These are phyloP conservation scores for Agonopterix arenella DNA, from an alignment of 2,888 invertebrate genomes.

Conservation along the genomic window DNA sequence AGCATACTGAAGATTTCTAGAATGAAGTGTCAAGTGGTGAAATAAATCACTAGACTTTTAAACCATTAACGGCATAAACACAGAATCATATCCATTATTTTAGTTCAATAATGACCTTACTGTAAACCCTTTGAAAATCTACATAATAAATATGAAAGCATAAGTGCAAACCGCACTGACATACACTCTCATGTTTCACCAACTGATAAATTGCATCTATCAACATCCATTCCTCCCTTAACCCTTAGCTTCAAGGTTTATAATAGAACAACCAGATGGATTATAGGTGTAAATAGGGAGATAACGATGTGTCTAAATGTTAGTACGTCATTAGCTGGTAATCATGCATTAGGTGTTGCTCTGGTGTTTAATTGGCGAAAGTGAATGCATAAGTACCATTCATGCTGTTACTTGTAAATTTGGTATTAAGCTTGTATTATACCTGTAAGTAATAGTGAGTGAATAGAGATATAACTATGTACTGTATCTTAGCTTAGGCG, in stretches of 20 bases:
- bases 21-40: no score
- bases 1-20: no score
- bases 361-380: slow-evolving; percentile 11
- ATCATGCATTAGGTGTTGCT: slow-evolving; percentile 14
- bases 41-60: no score
- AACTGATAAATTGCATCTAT: background rate
- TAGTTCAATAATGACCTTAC: no score
- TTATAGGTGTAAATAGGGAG: slow-evolving; percentile 2
- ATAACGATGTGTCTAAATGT: slow-evolving; percentile 18
- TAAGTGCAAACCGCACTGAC: slow-evolving; percentile 1
- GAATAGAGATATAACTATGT: no score
- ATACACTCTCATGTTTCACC: background rate
- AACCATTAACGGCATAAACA: no score
- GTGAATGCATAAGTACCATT: background rate
- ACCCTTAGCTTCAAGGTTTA: background rate
- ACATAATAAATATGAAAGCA: background rate
- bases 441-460: no score
- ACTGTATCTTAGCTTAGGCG: no score
- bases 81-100: no score
- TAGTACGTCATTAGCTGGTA: slow-evolving; percentile 16
- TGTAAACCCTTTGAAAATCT: background rate
- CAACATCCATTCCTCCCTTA: background rate
- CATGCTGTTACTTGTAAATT: slow-evolving; percentile 1
- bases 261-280: background rate
- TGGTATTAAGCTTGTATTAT: no score